phyloP scores from a whole-genome alignment of 2,113 vertebrate species.

The Phalacrocorax brasilianus region DNA sequence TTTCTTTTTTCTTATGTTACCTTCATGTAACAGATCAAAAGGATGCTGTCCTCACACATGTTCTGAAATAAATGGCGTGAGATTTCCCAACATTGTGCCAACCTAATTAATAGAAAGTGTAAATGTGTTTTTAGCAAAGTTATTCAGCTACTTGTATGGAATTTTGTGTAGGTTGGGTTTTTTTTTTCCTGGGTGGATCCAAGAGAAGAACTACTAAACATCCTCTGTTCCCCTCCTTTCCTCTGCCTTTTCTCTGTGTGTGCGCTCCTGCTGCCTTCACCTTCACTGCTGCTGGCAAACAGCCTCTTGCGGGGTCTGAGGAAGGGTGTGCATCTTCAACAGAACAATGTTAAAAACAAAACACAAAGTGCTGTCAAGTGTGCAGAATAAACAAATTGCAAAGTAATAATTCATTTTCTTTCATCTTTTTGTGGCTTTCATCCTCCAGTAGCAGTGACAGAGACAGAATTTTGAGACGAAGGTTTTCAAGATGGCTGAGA shows the following conservation, averaged over 20 bases:
- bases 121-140: background rate
- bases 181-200: background rate
- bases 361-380: conserved; percentile 42
- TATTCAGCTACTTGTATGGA: background rate
- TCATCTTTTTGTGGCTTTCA: conserved; percentile 51
- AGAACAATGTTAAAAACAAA: conserved; percentile 51
- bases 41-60: background rate
- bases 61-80: background rate
- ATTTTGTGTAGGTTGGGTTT: background rate
- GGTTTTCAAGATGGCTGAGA: background rate
- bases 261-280: background rate
- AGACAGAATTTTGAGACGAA: background rate
- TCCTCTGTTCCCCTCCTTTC: conserved; percentile 36
- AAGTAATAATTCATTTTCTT: conserved; percentile 41
- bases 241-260: background rate
- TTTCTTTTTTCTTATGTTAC: background rate
- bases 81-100: background rate
- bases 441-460: background rate
- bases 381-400: conserved; percentile 41
- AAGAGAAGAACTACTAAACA: background rate
- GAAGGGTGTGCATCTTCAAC: conserved; percentile 56
- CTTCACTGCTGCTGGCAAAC: conserved; percentile 52
- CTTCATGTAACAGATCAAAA: background rate
- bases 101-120: background rate
- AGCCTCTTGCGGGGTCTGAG: conserved; percentile 30